Base-by-base conservation (phyloP, 2,888 invertebrate genomes). In the Sinodicranocentrus sp. region DNA sequence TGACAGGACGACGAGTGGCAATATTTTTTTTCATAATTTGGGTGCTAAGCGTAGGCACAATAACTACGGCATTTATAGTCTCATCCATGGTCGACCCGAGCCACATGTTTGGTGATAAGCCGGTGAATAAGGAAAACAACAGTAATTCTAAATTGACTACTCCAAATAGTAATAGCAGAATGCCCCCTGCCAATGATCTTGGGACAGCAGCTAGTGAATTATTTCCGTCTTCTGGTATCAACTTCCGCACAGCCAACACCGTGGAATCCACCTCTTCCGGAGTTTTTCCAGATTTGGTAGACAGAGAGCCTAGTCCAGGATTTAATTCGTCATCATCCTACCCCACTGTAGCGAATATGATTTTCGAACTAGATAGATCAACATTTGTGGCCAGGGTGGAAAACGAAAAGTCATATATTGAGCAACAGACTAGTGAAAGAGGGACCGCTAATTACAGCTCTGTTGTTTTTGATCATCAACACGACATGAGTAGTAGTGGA, bases 1-100 rank as follows among this genome's bases (percentile, higher is more conserved):
- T 95, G 23, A 95, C 94, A 52, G 93, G 94, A 0, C 93, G 92
- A 88, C 94, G 94, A 92, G 94, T 94, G 5, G 91, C 94, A 79
- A 91, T 93, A 76, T 94, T 94, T 88, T 91, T 95, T 85, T 93
- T 92, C 2, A 91, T 93, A 79, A 94, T 94, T 33, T 95, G 95
- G 89, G 25, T 87, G n/a, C 61, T 88, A 48, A 89, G 86, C 88
- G 71, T 88, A 17, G 87, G 88, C 5, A 84, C 88, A 3, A 86
- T 86, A 17, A 79, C 89, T 61, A 84, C 88, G 3, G 85, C 88
- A 52, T 85, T 87, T 84, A 57, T 88, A 84, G 59, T 89, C 86
- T 43, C 85, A 68, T 33, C 86, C 79, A 57, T 73, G 1, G 48
- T 44, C 23, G 48, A 73, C 21, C 57, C 65, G 33, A 2, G 26